These are phyloP conservation scores for Neuroterus valhalla DNA, from an alignment of 1,140 invertebrate species.

Conservation along the genomic window DNA sequence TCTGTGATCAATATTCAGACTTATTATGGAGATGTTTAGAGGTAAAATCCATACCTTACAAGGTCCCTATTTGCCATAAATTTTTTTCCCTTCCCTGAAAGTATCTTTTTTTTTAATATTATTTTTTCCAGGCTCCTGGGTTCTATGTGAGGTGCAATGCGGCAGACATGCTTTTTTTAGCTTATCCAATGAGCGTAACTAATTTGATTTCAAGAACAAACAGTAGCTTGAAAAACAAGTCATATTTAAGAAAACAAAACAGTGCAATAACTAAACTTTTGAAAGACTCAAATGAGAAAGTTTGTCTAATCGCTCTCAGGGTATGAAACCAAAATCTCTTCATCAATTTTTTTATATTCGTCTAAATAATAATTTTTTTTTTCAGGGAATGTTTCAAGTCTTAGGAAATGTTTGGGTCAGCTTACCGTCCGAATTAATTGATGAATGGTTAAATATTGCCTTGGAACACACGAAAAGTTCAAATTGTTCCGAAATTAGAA, in stretches of 20 bases:
- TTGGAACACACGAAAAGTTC: conserved; percentile 35
- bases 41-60: conserved; percentile 34
- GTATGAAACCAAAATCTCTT: conserved; percentile 41
- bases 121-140: conserved; percentile 44
- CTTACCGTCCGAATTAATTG: conserved; percentile 37
- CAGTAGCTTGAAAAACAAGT: conserved; percentile 28
- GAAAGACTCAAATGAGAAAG: conserved; percentile 43
- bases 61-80: too few relatives aligned
- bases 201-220: conserved; percentile 4
- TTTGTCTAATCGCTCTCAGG: conserved; percentile 48
- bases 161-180: conserved; percentile 52
- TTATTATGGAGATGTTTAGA: conserved; percentile 53
- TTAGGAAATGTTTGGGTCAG: conserved; percentile 48
- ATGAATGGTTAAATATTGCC: conserved; percentile 46
- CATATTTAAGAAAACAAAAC: conserved; percentile 43
- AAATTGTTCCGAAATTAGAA: conserved; percentile 43
- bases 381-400: conserved; percentile 43
- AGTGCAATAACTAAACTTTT: conserved; percentile 47
- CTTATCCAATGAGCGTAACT: conserved; percentile 34
- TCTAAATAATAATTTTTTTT: conserved; percentile 13
- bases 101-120: too few relatives aligned
- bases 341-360: neutral
- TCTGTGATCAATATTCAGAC: conserved; percentile 43
- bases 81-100: too few relatives aligned
- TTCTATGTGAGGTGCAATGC: conserved; percentile 53